These are phyloP conservation scores for Erythrolamprus reginae DNA, from an alignment of 2,113 vertebrate species.

Conservation along the genomic window DNA sequence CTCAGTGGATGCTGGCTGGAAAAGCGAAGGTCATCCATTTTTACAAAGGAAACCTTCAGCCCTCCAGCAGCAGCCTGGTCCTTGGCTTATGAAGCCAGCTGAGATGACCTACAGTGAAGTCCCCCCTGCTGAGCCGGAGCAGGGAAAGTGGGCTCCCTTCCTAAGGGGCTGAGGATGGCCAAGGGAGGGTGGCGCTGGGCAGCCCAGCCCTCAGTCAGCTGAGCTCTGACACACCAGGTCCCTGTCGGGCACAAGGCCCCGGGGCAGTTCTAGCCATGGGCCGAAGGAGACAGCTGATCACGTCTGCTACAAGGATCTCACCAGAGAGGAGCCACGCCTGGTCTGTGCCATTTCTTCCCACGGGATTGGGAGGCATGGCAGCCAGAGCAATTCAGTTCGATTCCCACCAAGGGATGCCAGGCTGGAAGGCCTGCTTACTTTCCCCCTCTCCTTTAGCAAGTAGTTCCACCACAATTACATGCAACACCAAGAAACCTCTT, in stretches of 20 bases:
- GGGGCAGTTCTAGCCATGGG: no score
- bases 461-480: background rate
- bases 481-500: background rate
- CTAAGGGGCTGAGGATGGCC: background rate
- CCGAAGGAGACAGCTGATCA: background rate
- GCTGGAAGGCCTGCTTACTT: background rate
- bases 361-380: no score
- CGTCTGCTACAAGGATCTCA: background rate
- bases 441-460: background rate
- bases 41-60: background rate
- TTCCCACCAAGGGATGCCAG: background rate
- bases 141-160: background rate
- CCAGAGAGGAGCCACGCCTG: background rate
- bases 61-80: background rate
- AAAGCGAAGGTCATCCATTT: background rate
- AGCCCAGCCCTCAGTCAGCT: no score
- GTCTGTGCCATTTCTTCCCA: no score
- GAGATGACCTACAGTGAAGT: background rate
- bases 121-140: background rate
- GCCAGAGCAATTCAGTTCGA: no score
- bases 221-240: background rate
- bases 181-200: background rate
- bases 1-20: background rate
- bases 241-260: background rate
- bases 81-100: background rate